Percentiles rank a stretch among this genome's conserved stretches.
Conservation (phyloP, 2,888 invertebrate genomes). For the Drosophila trichaetosa region DNA sequence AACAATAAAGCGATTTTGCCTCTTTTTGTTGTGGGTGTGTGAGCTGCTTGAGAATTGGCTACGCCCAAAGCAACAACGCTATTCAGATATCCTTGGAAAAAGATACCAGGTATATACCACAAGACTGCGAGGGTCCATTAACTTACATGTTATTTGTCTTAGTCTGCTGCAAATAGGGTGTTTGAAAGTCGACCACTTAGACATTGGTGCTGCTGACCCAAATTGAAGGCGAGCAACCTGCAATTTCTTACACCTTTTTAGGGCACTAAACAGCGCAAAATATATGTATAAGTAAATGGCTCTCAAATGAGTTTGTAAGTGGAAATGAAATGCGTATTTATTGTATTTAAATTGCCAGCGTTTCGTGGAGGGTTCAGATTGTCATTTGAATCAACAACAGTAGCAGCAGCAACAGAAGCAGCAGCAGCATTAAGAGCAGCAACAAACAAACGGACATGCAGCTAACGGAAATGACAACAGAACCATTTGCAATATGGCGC, state of each 20-base stretch:
- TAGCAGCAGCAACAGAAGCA: neutral
- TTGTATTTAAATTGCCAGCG: constrained; percentile 74
- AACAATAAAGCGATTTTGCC: constrained; percentile 72
- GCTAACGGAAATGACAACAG: constrained; percentile 65
- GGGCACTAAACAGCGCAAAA: constrained; percentile 53
- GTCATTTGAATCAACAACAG: constrained; percentile 20
- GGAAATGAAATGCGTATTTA: constrained; percentile 78
- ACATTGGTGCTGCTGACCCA: constrained; percentile 51
- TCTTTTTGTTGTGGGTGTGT: constrained; percentile 64
- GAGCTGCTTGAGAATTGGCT: constrained; percentile 42
- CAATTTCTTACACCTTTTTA: constrained; percentile 70
- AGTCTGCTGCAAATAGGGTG: constrained; percentile 22
- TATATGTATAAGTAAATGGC: constrained; percentile 72
- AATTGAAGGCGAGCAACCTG: constrained; percentile 45
- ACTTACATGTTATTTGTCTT: neutral
- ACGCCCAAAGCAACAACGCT: constrained; percentile 29
- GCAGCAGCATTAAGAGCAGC: constrained; percentile 8
- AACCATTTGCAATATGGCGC: constrained; percentile 66
- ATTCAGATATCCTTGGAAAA: constrained; percentile 17
- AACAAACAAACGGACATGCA: constrained; percentile 53
- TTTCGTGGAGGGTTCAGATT: constrained; percentile 34
- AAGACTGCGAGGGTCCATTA: neutral
- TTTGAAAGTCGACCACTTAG: constrained; percentile 14
- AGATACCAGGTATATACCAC: neutral
- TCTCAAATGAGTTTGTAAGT: constrained; percentile 77